Base-by-base conservation (phyloP, 1,140 invertebrate species). In the Caenorhabditis elegans region DNA sequence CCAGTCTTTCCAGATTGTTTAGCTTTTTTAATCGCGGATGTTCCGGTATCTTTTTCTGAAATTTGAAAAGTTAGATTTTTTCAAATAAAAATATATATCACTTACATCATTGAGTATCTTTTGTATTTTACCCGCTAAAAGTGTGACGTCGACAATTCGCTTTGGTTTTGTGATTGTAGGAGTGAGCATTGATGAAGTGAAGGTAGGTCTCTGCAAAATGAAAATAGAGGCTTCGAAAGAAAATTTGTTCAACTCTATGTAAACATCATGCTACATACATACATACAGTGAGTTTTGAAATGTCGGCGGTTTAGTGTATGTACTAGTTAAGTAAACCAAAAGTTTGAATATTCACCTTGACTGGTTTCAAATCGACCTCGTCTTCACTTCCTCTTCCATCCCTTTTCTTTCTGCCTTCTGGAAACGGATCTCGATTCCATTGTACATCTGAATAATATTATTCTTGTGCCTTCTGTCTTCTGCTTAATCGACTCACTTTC, bases 341-440 rank as follows among this genome's bases (percentile, higher is more conserved):
- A n/a, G n/a, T n/a, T n/a, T n/a, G n/a, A n/a, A n/a, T n/a, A n/a
- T n/a, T n/a, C 10, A 70, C 60, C n/a, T 70, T 70, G 0, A n/a
- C 15, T 8, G 31, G 55, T 17, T 34, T 34, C 15, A 4, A 19
- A 11, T 39, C 60, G 2, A 39, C 60, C 26, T 70, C 60, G 10
- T 70, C 34, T n/a, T 70, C 60, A 39, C 60, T 70, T 34, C 26
- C 34, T 6, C 22, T 22, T 6, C 22, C 15, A 34, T 22, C 34
- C 3, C n/a, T 43, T 39, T n/a, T 39, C n/a, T 70, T 70, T 22
- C 60, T n/a, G 2, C 10, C 11, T n/a, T 70, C 60, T 22, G 60
- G 60, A 10, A 70, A 70, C 5, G 60, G 60, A 43, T 70, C 60
- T 19, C 60, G 60, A 70, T 70, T 70, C 60, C 60, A 70, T 70